These are phyloP conservation scores for Microplitis demolitor DNA, from an alignment of 1,140 invertebrate species.

Conservation along the genomic window DNA sequence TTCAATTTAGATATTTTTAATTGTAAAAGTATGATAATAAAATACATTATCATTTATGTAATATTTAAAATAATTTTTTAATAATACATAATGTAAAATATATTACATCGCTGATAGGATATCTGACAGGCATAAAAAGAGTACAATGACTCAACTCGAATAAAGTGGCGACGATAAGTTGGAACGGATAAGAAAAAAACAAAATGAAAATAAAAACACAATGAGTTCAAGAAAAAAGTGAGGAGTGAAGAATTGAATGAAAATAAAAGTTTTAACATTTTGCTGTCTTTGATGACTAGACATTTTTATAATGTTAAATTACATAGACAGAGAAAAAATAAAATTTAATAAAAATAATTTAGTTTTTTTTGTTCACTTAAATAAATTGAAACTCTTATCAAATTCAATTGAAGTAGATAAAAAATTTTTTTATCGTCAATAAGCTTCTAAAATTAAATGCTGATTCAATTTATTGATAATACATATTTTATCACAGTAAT, in stretches of 20 bases:
- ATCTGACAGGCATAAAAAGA: conserved; percentile 1
- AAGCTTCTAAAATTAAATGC: neutral
- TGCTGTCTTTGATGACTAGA: too few species aligned
- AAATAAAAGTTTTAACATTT: neutral
- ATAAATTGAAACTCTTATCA: neutral
- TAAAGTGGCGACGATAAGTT: conserved; percentile 1
- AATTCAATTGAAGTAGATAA: neutral
- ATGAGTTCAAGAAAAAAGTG: neutral
- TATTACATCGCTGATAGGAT: neutral
- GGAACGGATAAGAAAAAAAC: neutral
- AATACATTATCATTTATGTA: too few species aligned
- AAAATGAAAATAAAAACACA: neutral
- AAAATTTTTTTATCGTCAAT: neutral
- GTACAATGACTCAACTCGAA: neutral
- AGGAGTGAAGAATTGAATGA: neutral
- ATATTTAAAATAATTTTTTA: neutral
- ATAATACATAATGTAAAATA: neutral
- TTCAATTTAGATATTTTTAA: too few species aligned
- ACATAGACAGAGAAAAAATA: neutral
- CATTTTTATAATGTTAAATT: neutral
- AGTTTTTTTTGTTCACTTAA: neutral
- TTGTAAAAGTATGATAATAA: too few species aligned
- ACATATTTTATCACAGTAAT: too few species aligned
- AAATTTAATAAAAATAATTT: neutral
- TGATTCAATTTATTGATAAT: neutral